Evolutionary conservation across 2,888 invertebrate species (phyloP).

Genomic region (Neoaliturus tenellus): DNA sequence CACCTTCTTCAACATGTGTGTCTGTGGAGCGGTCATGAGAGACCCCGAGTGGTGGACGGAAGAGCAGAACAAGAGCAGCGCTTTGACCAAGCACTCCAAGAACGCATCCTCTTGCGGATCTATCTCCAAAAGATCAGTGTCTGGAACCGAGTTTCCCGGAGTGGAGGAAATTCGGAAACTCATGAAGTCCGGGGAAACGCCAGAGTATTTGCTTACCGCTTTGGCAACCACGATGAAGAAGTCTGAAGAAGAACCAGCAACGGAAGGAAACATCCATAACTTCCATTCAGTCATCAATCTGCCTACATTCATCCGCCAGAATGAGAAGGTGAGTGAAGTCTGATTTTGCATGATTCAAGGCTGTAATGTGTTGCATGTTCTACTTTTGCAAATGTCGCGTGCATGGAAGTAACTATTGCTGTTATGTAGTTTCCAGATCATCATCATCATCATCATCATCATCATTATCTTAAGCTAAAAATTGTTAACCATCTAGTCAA

Average conservation of each 20-base stretch:
- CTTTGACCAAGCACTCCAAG: conserved; percentile 72
- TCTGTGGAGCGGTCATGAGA: conserved; percentile 91
- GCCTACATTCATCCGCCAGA: conserved; percentile 83
- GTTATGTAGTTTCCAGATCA: background rate
- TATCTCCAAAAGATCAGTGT: conserved; percentile 74
- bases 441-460: background rate
- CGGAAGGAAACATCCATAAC: conserved; percentile 70
- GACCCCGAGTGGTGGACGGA: conserved; percentile 90
- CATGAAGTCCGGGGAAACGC: conserved; percentile 82
- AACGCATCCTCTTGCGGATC: conserved; percentile 75
- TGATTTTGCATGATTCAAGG: conserved; percentile 2
- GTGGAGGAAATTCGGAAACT: conserved; percentile 82
- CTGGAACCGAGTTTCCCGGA: conserved; percentile 71
- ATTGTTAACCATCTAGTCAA: no score
- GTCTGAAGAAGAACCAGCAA: conserved; percentile 72
- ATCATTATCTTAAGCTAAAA: no score
- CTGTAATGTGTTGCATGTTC: background rate
- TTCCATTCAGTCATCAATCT: conserved; percentile 83
- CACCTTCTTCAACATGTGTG: conserved; percentile 88
- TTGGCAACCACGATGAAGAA: conserved; percentile 77
- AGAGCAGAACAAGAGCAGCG: conserved; percentile 76
- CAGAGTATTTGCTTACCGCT: conserved; percentile 80
- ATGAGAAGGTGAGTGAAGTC: conserved; percentile 78
- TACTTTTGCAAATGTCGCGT: background rate
- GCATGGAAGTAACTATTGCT: background rate